phyloP scores from a whole-genome alignment of 2,888 invertebrate genomes.

The Thymelicus acteon region DNA sequence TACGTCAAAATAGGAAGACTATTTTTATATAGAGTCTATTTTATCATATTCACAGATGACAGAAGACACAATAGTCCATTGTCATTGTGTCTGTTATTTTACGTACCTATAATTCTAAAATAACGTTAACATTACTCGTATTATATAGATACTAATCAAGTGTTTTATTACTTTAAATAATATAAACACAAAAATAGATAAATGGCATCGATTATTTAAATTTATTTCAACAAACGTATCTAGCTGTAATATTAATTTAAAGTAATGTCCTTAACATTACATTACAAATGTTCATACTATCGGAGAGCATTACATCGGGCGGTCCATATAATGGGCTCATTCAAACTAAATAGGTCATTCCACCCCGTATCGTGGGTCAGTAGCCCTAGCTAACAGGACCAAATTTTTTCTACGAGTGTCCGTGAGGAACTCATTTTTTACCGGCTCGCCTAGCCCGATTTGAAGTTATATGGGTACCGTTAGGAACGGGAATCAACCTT shows the following conservation, averaged over 20 bases:
- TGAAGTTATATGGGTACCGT: constrained; percentile 77
- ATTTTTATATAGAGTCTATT: no score
- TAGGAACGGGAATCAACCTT: constrained; percentile 58
- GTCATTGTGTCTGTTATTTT: no score
- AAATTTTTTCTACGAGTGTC: constrained; percentile 67
- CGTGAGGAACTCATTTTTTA: constrained; percentile 76
- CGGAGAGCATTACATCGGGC: constrained; percentile 24
- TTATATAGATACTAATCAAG: no score
- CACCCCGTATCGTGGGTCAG: constrained; percentile 74
- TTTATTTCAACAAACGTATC: background rate
- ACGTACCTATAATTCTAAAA: no score
- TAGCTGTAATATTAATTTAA: background rate
- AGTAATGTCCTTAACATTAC: background rate
- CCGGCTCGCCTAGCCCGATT: constrained; percentile 72
- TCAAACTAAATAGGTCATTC: constrained; percentile 81
- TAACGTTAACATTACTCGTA: no score
- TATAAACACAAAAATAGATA: background rate
- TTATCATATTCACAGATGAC: no score
- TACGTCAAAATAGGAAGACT: no score
- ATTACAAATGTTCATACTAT: constrained; percentile 15
- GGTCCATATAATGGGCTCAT: constrained; percentile 67
- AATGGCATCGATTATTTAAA: background rate
- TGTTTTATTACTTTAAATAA: no score
- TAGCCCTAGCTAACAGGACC: constrained; percentile 78
- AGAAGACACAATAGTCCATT: no score